Conservation (phyloP, 2,797 vertebrate genomes). For the Chromobotia macracanthus region DNA sequence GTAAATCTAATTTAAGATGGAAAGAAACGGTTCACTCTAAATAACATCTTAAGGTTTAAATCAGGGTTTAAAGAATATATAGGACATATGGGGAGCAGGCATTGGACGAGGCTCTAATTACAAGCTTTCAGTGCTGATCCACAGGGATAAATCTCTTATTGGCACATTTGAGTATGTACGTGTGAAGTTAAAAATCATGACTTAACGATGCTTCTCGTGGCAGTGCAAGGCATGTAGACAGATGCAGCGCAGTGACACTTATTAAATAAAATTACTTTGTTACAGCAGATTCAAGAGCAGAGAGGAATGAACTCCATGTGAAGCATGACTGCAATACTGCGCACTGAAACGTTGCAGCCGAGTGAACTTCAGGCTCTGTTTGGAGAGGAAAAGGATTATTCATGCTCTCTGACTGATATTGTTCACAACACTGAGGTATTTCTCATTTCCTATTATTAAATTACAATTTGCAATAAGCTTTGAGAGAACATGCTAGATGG, state of each 20-base stretch:
- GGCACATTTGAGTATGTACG: slow-evolving; percentile 13
- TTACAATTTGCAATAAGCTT: no score
- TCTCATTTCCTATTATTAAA: neutral
- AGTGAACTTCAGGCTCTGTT: slow-evolving; percentile 63
- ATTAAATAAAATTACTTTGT: neutral
- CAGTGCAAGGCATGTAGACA: neutral
- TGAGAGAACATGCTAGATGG: no score
- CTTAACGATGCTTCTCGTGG: neutral
- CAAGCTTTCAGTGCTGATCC: slow-evolving; percentile 38
- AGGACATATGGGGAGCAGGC: slow-evolving; percentile 65
- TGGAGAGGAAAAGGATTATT: slow-evolving; percentile 45
- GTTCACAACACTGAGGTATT: slow-evolving; percentile 34
- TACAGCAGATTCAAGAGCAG: neutral
- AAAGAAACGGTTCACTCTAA: slow-evolving; percentile 50
- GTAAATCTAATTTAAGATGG: slow-evolving; percentile 67
- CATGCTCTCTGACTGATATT: slow-evolving; percentile 33
- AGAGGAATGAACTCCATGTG: neutral
- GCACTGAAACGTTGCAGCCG: slow-evolving; percentile 57
- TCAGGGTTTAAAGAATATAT: slow-evolving; percentile 46
- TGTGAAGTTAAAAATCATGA: neutral
- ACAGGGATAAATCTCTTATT: slow-evolving; percentile 30
- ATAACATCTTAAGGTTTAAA: slow-evolving; percentile 48
- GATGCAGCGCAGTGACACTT: neutral
- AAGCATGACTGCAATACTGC: slow-evolving; percentile 49
- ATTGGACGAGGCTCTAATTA: neutral